A percentile compares a stretch with the other conserved stretches of the same genome.
These are phyloP conservation scores for Drosophila cognata DNA, from an alignment of 2,888 invertebrate genomes.

Conservation along the genomic window DNA sequence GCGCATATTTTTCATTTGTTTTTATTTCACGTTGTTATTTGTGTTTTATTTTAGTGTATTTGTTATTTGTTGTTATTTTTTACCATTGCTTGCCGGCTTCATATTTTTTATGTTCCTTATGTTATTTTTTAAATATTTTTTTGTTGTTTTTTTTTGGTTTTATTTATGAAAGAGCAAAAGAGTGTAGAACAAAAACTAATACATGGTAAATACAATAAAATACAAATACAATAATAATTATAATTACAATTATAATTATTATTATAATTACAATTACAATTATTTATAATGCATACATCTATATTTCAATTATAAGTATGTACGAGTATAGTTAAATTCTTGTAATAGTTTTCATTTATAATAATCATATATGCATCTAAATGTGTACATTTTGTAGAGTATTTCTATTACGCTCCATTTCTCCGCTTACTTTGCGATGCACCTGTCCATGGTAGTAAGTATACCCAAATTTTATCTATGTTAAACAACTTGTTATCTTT, in stretches of 20 bases:
- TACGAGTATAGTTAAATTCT: slow-evolving; percentile 68
- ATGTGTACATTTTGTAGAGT: slow-evolving; percentile 34
- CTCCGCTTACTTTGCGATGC: slow-evolving; percentile 3
- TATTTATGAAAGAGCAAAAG: slow-evolving; percentile 83
- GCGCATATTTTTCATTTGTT: slow-evolving; percentile 40
- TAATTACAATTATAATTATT: slow-evolving; percentile 53
- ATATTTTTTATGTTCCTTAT: slow-evolving; percentile 45
- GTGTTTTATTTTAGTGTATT: slow-evolving; percentile 33
- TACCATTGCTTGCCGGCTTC: slow-evolving; percentile 73
- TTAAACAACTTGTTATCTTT: slow-evolving; percentile 17
- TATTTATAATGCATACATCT: slow-evolving; percentile 65
- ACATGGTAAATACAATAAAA: slow-evolving; percentile 78
- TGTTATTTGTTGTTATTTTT: slow-evolving; percentile 49
- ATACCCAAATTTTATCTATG: slow-evolving; percentile 22
- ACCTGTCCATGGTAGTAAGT: slow-evolving; percentile 10
- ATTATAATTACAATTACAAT: slow-evolving; percentile 65
- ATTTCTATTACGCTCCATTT: slow-evolving; percentile 11
- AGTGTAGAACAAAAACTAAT: slow-evolving; percentile 83
- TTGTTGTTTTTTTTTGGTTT: slow-evolving; percentile 61
- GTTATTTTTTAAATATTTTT: slow-evolving; percentile 53
- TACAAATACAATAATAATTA: slow-evolving; percentile 83
- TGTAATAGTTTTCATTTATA: slow-evolving; percentile 35
- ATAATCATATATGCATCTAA: slow-evolving; percentile 44
- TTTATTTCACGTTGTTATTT: slow-evolving; percentile 59
- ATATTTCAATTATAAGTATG: slow-evolving; percentile 63